phyloP scores from a whole-genome alignment of 1,140 invertebrate species.

The Bombus fervidus region DNA sequence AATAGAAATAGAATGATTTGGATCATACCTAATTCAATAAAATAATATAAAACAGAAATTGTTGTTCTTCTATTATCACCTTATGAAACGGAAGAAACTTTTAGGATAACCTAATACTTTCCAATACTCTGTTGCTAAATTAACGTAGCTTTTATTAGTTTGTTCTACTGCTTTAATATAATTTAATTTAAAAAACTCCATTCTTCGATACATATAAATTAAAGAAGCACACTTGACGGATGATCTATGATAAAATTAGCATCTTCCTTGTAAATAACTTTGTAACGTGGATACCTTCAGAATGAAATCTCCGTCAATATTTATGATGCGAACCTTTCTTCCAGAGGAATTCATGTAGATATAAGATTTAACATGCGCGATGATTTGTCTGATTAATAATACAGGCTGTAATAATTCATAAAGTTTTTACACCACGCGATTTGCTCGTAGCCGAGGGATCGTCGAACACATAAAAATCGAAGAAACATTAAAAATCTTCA shows the following conservation, averaged over 20 bases:
- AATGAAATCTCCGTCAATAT: not conserved
- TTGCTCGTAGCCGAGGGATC: not conserved
- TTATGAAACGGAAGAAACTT: too few species aligned
- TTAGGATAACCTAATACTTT: too few species aligned
- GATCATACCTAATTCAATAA: too few species aligned
- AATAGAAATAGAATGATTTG: too few species aligned
- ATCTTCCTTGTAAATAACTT: not conserved
- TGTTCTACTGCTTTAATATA: not conserved
- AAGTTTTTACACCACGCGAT: not conserved
- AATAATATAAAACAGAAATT: too few species aligned
- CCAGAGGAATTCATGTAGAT: not conserved
- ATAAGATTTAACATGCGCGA: not conserved
- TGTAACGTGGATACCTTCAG: not conserved
- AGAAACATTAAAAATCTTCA: slow-evolving; percentile 24
- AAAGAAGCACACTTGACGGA: not conserved
- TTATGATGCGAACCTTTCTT: not conserved
- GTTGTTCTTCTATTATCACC: too few species aligned
- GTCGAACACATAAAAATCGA: slow-evolving; percentile 24
- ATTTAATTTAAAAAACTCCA: too few species aligned
- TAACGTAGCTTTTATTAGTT: not conserved
- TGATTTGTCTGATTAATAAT: slow-evolving; percentile 45
- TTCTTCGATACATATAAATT: too few species aligned
- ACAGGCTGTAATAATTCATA: slow-evolving; percentile 19
- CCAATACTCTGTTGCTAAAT: too few species aligned
- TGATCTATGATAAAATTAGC: not conserved